Evolutionary conservation across 2,113 vertebrate genomes (phyloP), one percentile per base, ranked within the genome.

Genomic region (Falco punctatus): DNA sequence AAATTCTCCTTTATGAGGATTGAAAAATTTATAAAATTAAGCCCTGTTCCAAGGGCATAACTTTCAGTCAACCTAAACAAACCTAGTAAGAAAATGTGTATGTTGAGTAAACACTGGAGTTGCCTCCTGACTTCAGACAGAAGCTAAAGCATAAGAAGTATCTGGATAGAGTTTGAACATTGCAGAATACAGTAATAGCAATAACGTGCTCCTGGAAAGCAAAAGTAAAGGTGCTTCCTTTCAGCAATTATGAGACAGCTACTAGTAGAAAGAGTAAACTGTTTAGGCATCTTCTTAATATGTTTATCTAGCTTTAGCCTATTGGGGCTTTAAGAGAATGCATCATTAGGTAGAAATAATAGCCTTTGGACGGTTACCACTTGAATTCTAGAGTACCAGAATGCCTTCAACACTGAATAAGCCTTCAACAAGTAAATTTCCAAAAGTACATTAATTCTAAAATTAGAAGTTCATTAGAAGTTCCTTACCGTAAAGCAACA

Each of bases 401-500:
- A 88, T 23, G 51, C 15, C 81, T 61, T 62, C 87, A 42, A 0
- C 19, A 21, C n/a, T n/a, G n/a, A n/a, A n/a, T n/a, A n/a, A n/a
- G 51, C 15, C 81, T 61, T 62, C 87, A 42, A 0, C 19, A 21
- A 70, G 19, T 73, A 32, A 11, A 51, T 16, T 66, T 66, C 40
- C 46, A 52, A 17, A 87, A 59, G 27, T 10, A 4, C 19, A 64
- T 5, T 17, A 11, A 27, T 20, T 79, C 40, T 55, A 33, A 18
- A 69, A 14, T 9, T 35, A 35, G 35, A 7, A 9, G 26, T 30
- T 75, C 32, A 42, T 38, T 13, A 15, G 3, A 23, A 26, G 5
- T 11, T 15, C 6, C 96, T 98, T 94, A 99, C 99, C 99, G 98
- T 89, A 98, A 97, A 57, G 98, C 98, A 14, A 97, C 77, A 0